phyloP scores from a whole-genome alignment of 2,888 invertebrate species.

The Lycaena phlaeas region DNA sequence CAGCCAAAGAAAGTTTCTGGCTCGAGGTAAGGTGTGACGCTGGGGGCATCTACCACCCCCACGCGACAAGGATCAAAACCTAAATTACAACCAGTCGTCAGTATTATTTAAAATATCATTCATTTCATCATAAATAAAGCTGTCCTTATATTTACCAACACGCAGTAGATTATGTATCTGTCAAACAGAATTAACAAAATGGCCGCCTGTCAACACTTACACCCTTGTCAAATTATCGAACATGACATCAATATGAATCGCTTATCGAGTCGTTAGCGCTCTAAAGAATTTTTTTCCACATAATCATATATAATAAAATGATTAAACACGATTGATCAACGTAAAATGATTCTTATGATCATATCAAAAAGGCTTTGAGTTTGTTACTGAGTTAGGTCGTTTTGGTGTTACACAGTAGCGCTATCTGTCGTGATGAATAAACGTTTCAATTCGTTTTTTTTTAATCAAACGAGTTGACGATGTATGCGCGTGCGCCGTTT shows the following conservation, averaged over 20 bases:
- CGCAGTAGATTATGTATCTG: too few species aligned
- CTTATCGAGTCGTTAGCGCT: constrained; percentile 10
- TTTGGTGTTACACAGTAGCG: constrained; percentile 25
- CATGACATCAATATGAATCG: constrained; percentile 22
- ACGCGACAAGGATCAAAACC: too few species aligned
- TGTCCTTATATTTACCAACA: too few species aligned
- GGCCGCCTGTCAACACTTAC: constrained; percentile 21
- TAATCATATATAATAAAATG: neutral
- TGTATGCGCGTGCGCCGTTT: constrained; percentile 20
- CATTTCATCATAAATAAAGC: too few species aligned
- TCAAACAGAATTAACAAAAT: constrained; percentile 18
- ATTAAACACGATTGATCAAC: too few species aligned
- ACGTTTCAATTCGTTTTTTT: constrained; percentile 27
- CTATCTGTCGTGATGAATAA: constrained; percentile 42
- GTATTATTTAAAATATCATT: too few species aligned
- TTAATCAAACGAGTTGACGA: constrained; percentile 8
- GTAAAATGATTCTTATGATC: neutral
- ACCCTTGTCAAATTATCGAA: constrained; percentile 26
- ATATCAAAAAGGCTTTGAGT: too few species aligned
- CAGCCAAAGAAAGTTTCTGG: too few species aligned
- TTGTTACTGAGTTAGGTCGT: too few species aligned
- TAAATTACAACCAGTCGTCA: too few species aligned
- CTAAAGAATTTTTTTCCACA: neutral
- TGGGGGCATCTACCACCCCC: too few species aligned
- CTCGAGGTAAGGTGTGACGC: too few species aligned